Conservation (phyloP, 1,140 invertebrate species). For the Drosophila ercepeae region DNA sequence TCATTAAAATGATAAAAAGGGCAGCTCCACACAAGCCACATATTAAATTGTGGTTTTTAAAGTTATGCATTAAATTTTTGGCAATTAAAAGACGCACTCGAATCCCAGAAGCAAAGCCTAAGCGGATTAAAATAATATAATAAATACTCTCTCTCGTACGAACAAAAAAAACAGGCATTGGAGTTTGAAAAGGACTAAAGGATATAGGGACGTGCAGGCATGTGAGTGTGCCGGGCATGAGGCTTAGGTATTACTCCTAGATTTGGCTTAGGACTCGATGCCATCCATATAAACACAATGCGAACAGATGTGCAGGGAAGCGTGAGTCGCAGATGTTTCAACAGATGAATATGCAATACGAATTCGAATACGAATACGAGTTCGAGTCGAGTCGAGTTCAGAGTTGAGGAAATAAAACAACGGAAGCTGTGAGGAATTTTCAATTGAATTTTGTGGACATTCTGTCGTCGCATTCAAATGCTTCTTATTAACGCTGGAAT, state of each 20-base stretch:
- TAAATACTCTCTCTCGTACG: no score
- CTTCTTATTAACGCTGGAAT: no score
- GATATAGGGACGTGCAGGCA: constrained; percentile 10
- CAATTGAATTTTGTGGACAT: constrained; percentile 43
- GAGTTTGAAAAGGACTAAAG: constrained; percentile 9
- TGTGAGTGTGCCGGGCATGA: constrained; percentile 21
- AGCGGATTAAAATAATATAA: constrained; percentile 44
- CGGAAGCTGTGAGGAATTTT: constrained; percentile 47
- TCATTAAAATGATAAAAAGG: constrained; percentile 47
- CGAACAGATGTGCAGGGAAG: constrained; percentile 69
- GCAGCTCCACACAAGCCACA: constrained; percentile 10
- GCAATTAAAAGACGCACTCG: constrained; percentile 24
- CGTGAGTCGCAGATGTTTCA: constrained; percentile 41
- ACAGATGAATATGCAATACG: constrained; percentile 60
- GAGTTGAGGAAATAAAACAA: constrained; percentile 49
- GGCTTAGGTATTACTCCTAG: constrained; percentile 55
- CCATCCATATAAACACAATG: constrained; percentile 46
- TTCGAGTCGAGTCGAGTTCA: constrained; percentile 20
- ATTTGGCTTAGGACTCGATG: constrained; percentile 41
- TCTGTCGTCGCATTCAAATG: not conserved
- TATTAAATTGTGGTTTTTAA: constrained; percentile 32
- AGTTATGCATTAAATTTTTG: constrained; percentile 37
- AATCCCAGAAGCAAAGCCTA: constrained; percentile 10
- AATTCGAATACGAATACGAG: no score
- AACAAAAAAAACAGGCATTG: constrained; percentile 31